Evolutionary conservation across 2,888 invertebrate species (phyloP), one percentile per base, ranked within the genome.

Genomic region (Osmoderma eremita): DNA sequence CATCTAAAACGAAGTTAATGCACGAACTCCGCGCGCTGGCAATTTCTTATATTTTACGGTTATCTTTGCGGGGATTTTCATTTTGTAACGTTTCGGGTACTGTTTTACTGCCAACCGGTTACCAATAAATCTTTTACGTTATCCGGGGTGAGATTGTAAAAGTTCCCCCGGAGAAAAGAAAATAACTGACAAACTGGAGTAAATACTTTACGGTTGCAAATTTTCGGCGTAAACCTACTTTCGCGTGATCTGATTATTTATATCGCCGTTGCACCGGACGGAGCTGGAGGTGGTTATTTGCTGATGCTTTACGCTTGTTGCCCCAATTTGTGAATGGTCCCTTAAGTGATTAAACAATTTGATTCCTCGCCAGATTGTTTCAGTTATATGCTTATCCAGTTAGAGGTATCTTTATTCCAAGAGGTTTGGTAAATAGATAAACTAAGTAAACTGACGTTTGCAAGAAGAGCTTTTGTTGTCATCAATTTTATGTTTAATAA

Each of bases 81-180:
- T 58, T 58, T 58, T 58, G 63, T 51, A 13, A 41, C 41, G 41
- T 50, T 51, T 50, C 50, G 17, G 24, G 36, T 30, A 42, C 39
- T 50, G 54, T 24, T 67, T 67, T 67, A 67, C 54, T 67, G 67
- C 67, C 67, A 63, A 67, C 63, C 54, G 61, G 67, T 63, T 67
- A 54, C 63, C 67, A 45, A 67, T 67, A 67, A 67, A 67, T 67
- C 67, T 67, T 39, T 56, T 48, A 62, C 63, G 53, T 48, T 63
- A 67, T 53, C 67, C 36, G 51, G 51, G 49, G 24, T 17, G 36
- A 42, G 51, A 41, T 51, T 38, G 63, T 51, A 63, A 63, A 63
- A 41, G 41, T 51, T 38, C 12, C n/a, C 12, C 2, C 50, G 17
- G 36, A 53, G 45, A 24, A 58, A 58, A 58, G 58, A 58, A 58